phyloP scores from a whole-genome alignment of 2,113 vertebrate genomes.

The Amphiprion ocellaris region DNA sequence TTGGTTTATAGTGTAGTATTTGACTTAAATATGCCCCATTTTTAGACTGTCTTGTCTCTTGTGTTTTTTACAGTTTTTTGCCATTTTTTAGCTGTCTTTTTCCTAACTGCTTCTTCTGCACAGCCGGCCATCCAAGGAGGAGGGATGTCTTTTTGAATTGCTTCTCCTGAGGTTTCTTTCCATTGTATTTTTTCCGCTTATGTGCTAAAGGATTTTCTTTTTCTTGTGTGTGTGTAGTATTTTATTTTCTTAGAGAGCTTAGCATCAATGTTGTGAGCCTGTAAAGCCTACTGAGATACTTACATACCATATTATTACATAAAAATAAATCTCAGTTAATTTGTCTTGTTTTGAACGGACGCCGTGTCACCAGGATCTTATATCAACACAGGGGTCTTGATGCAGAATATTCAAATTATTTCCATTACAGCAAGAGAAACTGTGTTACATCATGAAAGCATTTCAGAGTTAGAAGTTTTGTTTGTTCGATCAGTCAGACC shows the following conservation, averaged over 20 bases:
- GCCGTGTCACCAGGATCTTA: not conserved
- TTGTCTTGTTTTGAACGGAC: not conserved
- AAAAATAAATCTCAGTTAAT: constrained; percentile 16
- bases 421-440: not conserved
- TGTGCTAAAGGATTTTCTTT: constrained; percentile 32
- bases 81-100: constrained; percentile 28
- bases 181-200: constrained; percentile 11
- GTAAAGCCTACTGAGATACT: constrained; percentile 33
- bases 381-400: constrained; percentile 2
- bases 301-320: not conserved
- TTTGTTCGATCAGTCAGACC: constrained; percentile 28
- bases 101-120: constrained; percentile 23
- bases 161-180: constrained; percentile 56
- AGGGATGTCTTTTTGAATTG: constrained; percentile 53
- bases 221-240: constrained; percentile 7
- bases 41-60: constrained; percentile 21
- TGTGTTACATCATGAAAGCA: constrained; percentile 16
- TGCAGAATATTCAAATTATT: constrained; percentile 5
- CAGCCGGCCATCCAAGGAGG: constrained; percentile 35
- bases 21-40: constrained; percentile 9
- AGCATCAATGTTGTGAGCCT: not conserved
- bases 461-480: constrained; percentile 31
- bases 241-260: constrained; percentile 44
- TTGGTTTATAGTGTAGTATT: constrained; percentile 4
- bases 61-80: constrained; percentile 19